A percentile compares a stretch with the other conserved stretches of the same genome.
phyloP scores from a whole-genome alignment of 2,797 vertebrate species.

The Botia kubotai region DNA sequence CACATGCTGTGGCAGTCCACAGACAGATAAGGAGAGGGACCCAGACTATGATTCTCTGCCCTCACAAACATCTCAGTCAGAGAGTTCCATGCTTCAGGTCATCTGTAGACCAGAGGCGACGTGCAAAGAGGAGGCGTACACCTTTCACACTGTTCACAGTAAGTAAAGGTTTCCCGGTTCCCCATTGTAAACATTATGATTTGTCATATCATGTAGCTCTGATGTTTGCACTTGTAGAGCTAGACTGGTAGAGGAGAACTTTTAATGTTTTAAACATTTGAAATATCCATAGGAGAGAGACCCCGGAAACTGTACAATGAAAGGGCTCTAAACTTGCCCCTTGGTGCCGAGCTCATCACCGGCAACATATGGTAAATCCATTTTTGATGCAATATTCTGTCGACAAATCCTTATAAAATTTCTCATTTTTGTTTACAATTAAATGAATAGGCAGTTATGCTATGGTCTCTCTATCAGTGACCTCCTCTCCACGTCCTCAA shows the following conservation, averaged over 20 bases:
- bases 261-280: slow-evolving; percentile 24
- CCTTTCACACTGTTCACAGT: slow-evolving; percentile 85
- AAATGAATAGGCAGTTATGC: background rate
- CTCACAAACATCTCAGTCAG: slow-evolving; percentile 91
- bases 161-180: slow-evolving; percentile 54
- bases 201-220: background rate
- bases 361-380: slow-evolving; percentile 81
- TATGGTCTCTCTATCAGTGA: slow-evolving; percentile 70
- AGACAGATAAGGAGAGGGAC: slow-evolving; percentile 83
- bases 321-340: slow-evolving; percentile 82
- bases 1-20: slow-evolving; percentile 70
- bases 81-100: slow-evolving; percentile 96
- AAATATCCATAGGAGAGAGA: slow-evolving; percentile 75
- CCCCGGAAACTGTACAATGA: slow-evolving; percentile 85
- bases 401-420: too few species aligned
- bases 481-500: slow-evolving; percentile 83
- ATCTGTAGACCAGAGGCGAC: slow-evolving; percentile 94
- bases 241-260: background rate
- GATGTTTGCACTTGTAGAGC: background rate
- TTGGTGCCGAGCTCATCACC: slow-evolving; percentile 84
- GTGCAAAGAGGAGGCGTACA: slow-evolving; percentile 83
- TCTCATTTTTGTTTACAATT: too few species aligned
- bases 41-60: slow-evolving; percentile 84
- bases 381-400: background rate
- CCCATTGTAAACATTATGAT: background rate